phyloP scores from a whole-genome alignment of 2,113 vertebrate genomes.

The Octodon degus region DNA sequence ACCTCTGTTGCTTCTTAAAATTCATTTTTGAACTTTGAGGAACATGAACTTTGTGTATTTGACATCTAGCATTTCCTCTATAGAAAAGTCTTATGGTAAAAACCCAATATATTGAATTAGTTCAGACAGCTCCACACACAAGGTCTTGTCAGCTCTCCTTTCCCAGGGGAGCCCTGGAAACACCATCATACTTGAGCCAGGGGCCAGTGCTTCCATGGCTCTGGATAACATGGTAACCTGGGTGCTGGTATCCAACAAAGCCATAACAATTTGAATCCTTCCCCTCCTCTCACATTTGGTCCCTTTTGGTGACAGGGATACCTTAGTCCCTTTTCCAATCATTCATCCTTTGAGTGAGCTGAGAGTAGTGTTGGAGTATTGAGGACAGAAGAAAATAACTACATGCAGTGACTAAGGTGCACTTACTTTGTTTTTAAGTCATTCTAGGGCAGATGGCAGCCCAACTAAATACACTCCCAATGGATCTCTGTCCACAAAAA shows the following conservation, averaged over 20 bases:
- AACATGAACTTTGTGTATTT: too few species aligned
- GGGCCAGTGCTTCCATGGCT: neutral
- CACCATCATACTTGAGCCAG: neutral
- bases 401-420: neutral
- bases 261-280: neutral
- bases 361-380: neutral
- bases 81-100: neutral
- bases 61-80: too few species aligned
- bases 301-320: neutral
- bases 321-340: neutral
- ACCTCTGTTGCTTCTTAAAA: too few species aligned
- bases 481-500: neutral
- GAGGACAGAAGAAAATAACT: neutral
- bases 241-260: neutral
- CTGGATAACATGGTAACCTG: neutral
- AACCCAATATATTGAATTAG: neutral
- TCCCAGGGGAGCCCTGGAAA: neutral
- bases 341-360: neutral
- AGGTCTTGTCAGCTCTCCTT: neutral
- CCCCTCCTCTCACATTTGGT: neutral
- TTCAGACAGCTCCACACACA: neutral
- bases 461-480: neutral
- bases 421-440: conserved; percentile 2
- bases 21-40: too few species aligned
- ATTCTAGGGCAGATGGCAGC: neutral